Evolutionary conservation across 2,113 vertebrate genomes (phyloP), one percentile per base, ranked within the genome.

Genomic region (Stigmatopora argus): DNA sequence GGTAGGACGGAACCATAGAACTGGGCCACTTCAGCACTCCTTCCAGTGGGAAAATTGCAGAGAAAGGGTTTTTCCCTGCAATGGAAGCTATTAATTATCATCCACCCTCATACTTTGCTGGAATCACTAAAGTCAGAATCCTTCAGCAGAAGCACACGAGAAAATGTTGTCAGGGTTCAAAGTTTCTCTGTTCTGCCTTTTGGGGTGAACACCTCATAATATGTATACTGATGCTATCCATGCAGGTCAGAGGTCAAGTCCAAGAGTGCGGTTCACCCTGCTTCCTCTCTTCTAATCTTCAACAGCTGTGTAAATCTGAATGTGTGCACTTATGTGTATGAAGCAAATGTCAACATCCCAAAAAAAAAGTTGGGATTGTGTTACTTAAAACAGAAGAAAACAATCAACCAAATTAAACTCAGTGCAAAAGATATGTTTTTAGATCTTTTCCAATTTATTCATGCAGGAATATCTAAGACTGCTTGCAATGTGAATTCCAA

Each of bases 51-150:
- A 86, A 86, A 89, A 86, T 67, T 85, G 85, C 86, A 80, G 78
- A 85, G 81, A 64, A 83, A 87, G 83, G 80, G 53, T 78, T 84
- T 86, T 86, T 85, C 59, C 65, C 45, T 68, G 70, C 77, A 80
- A 82, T 82, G 80, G 80, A 81, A 79, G 75, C 69, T 78, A 83
- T 86, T 89, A 74, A 86, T 89, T 82, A 85, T 76, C 78, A 81
- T 77, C 83, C 63, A 71, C 53, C 63, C 60, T 65, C 64, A 67
- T 67, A 69, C 71, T 81, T 80, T 80, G 31, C 62, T 79, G 78
- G 75, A 83, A 78, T 83, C 71, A 68, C 66, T 61, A 75, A 61
- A 74, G 71, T 61, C 60, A 18, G 65, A 78, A 80, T 52, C 57
- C 47, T 61, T 74, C 73, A 55, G 56, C 73, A 55, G 56, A 64